These are phyloP conservation scores for Mythimna ferrago DNA, from an alignment of 2,888 invertebrate species.

Conservation along the genomic window DNA sequence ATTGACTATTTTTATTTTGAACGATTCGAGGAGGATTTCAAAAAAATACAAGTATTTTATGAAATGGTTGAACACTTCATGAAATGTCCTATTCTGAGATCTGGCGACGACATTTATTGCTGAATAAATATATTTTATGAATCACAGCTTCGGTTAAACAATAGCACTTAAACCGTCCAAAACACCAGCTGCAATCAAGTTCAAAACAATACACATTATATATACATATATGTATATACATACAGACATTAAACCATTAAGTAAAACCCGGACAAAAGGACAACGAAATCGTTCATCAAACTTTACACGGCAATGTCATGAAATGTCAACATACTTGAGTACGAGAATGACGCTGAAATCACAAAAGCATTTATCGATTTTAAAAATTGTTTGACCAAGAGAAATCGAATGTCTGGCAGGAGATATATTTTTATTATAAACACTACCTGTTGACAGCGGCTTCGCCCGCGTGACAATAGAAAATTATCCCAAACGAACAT, in stretches of 20 bases:
- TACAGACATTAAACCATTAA: conserved; percentile 31
- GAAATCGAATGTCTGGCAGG: not conserved
- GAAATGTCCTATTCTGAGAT: not conserved
- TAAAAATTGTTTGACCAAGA: conserved; percentile 11
- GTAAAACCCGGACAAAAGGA: conserved; percentile 60
- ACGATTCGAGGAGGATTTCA: too few relatives aligned
- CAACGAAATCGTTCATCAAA: conserved; percentile 58
- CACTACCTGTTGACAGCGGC: too few relatives aligned
- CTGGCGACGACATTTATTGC: not conserved
- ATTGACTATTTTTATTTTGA: too few relatives aligned
- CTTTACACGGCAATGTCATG: conserved; percentile 61
- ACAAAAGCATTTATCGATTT: conserved; percentile 10
- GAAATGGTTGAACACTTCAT: too few relatives aligned
- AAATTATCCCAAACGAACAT: too few relatives aligned
- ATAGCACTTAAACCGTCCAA: not conserved
- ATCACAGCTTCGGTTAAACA: conserved; percentile 1
- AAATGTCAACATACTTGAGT: conserved; percentile 28
- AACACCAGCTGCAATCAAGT: conserved; percentile 4
- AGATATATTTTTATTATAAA: not conserved
- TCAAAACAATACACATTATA: conserved; percentile 9
- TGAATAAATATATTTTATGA: not conserved
- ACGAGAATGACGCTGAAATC: conserved; percentile 15
- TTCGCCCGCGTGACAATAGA: too few relatives aligned
- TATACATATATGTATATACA: too few relatives aligned
- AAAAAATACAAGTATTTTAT: too few relatives aligned